Percentiles rank a stretch among this genome's conserved stretches.
phyloP scores from a whole-genome alignment of 2,113 vertebrate genomes.

The Cryptomyrus ogoouensis region DNA sequence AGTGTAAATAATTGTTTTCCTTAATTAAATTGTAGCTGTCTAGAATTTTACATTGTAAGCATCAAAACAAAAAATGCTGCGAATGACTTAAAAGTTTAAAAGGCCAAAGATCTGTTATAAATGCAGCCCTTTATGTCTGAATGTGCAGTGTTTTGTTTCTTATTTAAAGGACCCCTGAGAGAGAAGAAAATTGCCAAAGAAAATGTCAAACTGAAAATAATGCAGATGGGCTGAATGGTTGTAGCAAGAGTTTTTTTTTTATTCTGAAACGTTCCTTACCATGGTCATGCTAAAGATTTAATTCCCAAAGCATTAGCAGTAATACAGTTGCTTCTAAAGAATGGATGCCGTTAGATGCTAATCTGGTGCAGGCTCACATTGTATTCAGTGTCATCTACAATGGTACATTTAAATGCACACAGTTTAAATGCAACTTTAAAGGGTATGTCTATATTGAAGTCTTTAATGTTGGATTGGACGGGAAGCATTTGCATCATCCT shows the following conservation, averaged over 20 bases:
- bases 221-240: neutral
- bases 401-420: neutral
- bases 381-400: neutral
- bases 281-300: neutral
- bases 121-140: neutral
- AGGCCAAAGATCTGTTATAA: neutral
- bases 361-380: neutral
- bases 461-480: neutral
- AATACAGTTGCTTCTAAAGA: neutral
- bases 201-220: neutral
- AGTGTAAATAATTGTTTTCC: neutral
- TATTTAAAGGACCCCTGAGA: neutral
- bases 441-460: neutral
- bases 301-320: neutral
- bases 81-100: neutral
- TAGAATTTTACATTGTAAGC: neutral
- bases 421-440: neutral
- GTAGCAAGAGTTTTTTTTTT: neutral
- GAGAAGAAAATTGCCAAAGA: neutral
- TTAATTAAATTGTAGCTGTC: neutral
- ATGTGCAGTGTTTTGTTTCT: neutral
- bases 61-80: neutral
- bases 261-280: neutral
- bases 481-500: neutral
- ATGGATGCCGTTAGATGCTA: neutral